Base-by-base conservation (phyloP, 2,797 vertebrate genomes). In the Synanceia verrucosa region DNA sequence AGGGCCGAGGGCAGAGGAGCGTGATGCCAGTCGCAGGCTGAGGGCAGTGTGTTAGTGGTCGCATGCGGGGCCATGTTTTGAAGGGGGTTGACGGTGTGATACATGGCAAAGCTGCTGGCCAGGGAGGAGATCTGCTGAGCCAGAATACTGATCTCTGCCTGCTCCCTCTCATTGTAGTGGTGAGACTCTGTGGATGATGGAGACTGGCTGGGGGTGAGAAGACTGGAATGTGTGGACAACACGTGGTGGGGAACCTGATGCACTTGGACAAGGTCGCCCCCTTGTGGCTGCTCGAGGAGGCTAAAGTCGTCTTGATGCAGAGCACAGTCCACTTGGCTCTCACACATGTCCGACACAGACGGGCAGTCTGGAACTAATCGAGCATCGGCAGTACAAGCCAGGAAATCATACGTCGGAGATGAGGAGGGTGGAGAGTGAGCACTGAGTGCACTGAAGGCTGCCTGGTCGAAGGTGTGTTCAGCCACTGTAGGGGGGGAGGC, bases 61-160 rank as follows among this genome's bases (percentile, higher is more conserved):
- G 63, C 19, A 3, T 61, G 26, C 29, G 44, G 73, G 39, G 19
- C 2, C 7, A 1, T 4, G 3, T 21, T 34, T 18, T 70, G 72
- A 18, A 59, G 31, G 0, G 59, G 70, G 50, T 59, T 79, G 29
- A 88, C 68, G 14, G 41, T 61, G 66, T 76, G 79, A 58, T 87
- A 92, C 33, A 61, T 67, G 70, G 90, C 83, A 19, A 96, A 95
- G 83, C 92, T 95, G 84, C 91, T 94, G 41, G 94, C 94, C 65
- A 97, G 80, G 1, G 94, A 95, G 19, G 92, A 94, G 78, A 96
- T 95, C 89, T 97, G 95, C 37, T 90, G 87, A 2, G 96, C 95
- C 70, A 96, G 82, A 2, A 93, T 84, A 13, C 92, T 92, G 71
- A 95, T 94, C 79, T 94, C 91, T 1, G 28, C 91, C 82, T 79